A percentile compares a stretch with the other conserved stretches of the same genome.
Conservation (phyloP, 2,113 vertebrate species). For the Morone chrysops region DNA sequence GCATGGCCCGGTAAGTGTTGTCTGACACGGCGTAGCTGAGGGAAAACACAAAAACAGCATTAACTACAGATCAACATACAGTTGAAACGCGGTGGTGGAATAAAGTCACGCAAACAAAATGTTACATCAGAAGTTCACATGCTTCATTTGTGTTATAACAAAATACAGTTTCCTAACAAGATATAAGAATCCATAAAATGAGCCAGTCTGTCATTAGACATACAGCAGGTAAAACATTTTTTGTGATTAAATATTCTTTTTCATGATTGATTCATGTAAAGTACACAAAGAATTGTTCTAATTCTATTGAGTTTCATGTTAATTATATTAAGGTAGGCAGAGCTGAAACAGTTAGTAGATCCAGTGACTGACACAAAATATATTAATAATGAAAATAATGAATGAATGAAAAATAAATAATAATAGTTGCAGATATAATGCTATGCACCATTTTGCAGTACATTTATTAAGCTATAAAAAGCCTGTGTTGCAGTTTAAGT, state of each 20-base stretch:
- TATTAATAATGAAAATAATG: too few relatives aligned
- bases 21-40: slow-evolving; percentile 92
- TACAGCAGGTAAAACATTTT: not conserved
- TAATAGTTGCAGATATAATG: not conserved
- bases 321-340: too few relatives aligned
- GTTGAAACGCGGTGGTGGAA: not conserved
- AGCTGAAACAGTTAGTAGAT: not conserved
- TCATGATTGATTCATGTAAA: not conserved
- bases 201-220: not conserved
- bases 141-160: not conserved
- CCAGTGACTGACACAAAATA: too few relatives aligned
- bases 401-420: too few relatives aligned
- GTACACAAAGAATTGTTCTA: too few relatives aligned
- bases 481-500: not conserved
- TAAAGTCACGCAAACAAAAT: not conserved
- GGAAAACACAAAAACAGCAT: slow-evolving; percentile 19
- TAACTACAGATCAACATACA: slow-evolving; percentile 29
- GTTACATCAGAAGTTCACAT: not conserved
- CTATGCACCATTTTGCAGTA: not conserved
- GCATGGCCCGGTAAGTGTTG: slow-evolving; percentile 93
- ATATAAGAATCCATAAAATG: not conserved
- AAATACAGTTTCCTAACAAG: not conserved
- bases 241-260: not conserved
- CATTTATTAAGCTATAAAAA: not conserved
- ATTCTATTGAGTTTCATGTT: too few relatives aligned